Percentiles rank a stretch among this genome's conserved stretches.
phyloP scores from a whole-genome alignment of 2,888 invertebrate species.

The Pristionchus mayeri region DNA sequence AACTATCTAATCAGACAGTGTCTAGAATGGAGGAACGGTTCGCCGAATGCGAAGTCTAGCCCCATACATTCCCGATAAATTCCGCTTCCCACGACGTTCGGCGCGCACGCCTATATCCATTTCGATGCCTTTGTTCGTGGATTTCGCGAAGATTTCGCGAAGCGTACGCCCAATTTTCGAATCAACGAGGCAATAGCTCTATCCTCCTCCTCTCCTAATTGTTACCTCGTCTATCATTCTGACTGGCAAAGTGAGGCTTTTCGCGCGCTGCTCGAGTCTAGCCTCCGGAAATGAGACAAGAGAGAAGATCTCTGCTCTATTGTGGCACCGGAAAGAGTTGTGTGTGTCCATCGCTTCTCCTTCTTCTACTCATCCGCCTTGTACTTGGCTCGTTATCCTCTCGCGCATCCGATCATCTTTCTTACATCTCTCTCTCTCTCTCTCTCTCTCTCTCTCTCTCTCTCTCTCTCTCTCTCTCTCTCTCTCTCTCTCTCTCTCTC shows the following conservation, averaged over 20 bases:
- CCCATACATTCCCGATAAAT: neutral
- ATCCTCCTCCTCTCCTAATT: neutral
- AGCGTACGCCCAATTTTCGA: neutral
- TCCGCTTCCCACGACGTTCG: conserved; percentile 11
- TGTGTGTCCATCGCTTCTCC: neutral
- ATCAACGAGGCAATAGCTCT: neutral
- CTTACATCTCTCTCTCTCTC: neutral
- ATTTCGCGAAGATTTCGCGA: neutral
- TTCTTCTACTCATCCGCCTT: neutral
- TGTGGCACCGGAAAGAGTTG: conserved; percentile 12
- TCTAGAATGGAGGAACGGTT: too few relatives aligned
- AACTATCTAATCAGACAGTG: too few relatives aligned
- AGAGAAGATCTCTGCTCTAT: neutral
- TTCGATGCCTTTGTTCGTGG: neutral
- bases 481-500: neutral
- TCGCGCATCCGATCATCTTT: neutral
- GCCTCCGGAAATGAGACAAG: neutral
- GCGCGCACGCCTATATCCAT: neutral
- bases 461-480: neutral
- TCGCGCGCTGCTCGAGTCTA: neutral
- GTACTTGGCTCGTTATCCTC: neutral
- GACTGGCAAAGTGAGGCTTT: conserved; percentile 1
- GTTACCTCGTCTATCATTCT: conserved; percentile 33
- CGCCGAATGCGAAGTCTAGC: neutral
- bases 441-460: neutral